A percentile compares a stretch with the other conserved stretches of the same genome.
Evolutionary conservation across 2,888 invertebrate species (phyloP).

Genomic region (Sinotaia quadrata): DNA sequence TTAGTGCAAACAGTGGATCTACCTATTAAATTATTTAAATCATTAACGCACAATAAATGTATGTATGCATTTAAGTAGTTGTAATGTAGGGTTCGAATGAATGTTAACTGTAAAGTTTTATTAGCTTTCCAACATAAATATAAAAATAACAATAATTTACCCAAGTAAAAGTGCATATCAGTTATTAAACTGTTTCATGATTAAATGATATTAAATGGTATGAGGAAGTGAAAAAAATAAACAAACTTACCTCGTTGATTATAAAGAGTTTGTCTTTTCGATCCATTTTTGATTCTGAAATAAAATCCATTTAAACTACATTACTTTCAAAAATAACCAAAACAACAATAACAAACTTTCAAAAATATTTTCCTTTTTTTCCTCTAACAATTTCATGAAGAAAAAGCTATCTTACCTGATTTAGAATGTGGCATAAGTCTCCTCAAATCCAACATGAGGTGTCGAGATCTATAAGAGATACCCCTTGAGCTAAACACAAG

Average conservation of each 20-base stretch:
- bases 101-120: too few species aligned
- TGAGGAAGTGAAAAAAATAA: neutral
- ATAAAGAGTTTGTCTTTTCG: conserved; percentile 88
- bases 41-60: too few species aligned
- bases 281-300: conserved; percentile 91
- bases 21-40: too few species aligned
- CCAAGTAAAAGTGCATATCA: neutral
- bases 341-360: neutral
- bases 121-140: neutral
- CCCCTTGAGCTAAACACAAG: conserved; percentile 96
- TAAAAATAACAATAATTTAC: neutral
- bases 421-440: conserved; percentile 94
- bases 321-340: conserved; percentile 2
- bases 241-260: conserved; percentile 82
- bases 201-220: neutral
- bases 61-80: too few species aligned
- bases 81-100: too few species aligned
- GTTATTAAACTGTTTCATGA: neutral
- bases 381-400: neutral
- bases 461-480: conserved; percentile 91
- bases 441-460: conserved; percentile 95
- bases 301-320: conserved; percentile 16
- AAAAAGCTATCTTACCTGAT: conserved; percentile 71
- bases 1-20: too few species aligned
- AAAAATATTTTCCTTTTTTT: neutral